phyloP scores from a whole-genome alignment of 2,113 vertebrate genomes.

The Entelurus aequoreus region DNA sequence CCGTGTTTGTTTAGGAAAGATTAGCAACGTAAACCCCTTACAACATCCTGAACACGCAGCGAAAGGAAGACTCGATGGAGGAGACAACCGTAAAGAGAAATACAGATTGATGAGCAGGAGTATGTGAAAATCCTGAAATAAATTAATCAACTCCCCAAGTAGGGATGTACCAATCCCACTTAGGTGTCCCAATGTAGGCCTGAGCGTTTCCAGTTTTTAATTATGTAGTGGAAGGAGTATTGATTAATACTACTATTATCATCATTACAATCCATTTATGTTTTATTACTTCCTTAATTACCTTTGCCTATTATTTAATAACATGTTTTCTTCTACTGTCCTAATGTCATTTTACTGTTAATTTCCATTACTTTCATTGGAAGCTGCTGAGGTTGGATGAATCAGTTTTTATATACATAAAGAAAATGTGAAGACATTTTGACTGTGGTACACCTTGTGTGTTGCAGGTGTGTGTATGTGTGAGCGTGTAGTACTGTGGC shows the following conservation, averaged over 20 bases:
- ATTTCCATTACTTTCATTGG: not conserved
- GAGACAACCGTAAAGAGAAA: conserved; percentile 38
- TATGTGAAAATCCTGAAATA: not conserved
- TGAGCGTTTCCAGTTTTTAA: not conserved
- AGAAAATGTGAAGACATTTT: not conserved
- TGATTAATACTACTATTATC: not conserved
- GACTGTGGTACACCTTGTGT: conserved; percentile 35
- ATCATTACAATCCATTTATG: not conserved
- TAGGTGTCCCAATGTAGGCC: not conserved
- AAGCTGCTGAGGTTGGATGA: too few species aligned
- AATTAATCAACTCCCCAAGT: conserved; percentile 4
- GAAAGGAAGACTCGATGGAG: conserved; percentile 39
- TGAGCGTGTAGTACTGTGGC: conserved; percentile 31
- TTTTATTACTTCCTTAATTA: not conserved
- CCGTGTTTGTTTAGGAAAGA: conserved; percentile 76
- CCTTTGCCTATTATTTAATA: not conserved
- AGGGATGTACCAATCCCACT: not conserved
- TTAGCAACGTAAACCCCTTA: conserved; percentile 77
- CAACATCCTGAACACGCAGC: conserved; percentile 69
- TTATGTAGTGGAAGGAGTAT: not conserved
- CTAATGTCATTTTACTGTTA: not conserved
- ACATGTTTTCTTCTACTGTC: too few species aligned
- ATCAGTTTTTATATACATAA: too few species aligned
- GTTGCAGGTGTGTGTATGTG: conserved; percentile 39
- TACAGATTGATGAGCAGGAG: conserved; percentile 47